Conservation (phyloP, 1,140 invertebrate genomes). For the Drosophila sproati region DNA sequence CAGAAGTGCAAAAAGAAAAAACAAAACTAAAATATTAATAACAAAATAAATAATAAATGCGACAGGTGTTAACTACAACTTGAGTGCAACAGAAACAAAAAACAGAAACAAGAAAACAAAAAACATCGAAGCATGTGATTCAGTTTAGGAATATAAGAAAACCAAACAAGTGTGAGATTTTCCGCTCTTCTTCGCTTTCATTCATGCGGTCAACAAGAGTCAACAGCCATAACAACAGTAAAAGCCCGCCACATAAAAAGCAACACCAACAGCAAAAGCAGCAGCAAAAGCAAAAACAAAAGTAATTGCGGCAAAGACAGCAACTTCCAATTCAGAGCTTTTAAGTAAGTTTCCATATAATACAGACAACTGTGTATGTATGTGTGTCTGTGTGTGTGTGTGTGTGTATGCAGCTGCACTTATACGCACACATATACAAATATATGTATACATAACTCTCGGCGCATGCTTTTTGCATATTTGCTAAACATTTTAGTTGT, state of each 20-base stretch:
- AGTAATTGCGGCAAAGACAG: conserved; percentile 37
- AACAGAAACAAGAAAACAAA: conserved; percentile 20
- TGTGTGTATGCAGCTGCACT: background rate
- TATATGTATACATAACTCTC: background rate
- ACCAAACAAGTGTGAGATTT: conserved; percentile 72
- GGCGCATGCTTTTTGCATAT: conserved; percentile 27
- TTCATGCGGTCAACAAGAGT: conserved; percentile 74
- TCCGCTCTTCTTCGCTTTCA: conserved; percentile 68
- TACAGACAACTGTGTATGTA: background rate
- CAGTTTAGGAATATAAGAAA: conserved; percentile 55
- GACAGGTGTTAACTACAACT: conserved; percentile 44
- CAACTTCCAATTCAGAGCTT: conserved; percentile 32
- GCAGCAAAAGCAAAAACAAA: conserved; percentile 17
- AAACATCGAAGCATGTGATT: conserved; percentile 33
- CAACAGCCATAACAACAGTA: conserved; percentile 47
- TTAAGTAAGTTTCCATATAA: conserved; percentile 45
- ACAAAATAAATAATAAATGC: conserved; percentile 17
- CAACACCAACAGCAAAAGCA: conserved; percentile 32
- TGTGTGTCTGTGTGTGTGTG: background rate
- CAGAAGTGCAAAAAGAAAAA: conserved; percentile 50
- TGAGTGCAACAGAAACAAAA: conserved; percentile 39
- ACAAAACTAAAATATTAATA: conserved; percentile 35
- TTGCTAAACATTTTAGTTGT: conserved; percentile 52
- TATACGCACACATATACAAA: background rate
- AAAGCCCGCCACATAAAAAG: background rate